Evolutionary conservation across 2,113 vertebrate species (phyloP), one percentile per base, ranked within the genome.

Genomic region (Syrrhaptes paradoxus): DNA sequence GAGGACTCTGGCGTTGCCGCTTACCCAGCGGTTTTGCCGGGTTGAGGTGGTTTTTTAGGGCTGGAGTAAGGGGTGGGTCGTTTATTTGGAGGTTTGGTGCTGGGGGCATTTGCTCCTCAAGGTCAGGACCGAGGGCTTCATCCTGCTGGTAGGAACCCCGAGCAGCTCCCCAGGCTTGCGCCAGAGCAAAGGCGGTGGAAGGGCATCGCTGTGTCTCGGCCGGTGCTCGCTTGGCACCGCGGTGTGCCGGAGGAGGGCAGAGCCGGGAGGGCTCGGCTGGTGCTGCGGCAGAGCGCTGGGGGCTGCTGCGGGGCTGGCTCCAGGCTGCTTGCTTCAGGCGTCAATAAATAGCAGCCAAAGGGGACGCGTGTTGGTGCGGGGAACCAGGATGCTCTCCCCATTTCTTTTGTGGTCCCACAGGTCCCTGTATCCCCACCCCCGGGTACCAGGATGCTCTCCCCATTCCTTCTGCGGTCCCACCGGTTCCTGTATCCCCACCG

Each of bases 231-330:
- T 38, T 66, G 52, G 70, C 38, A 38, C 14, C 2, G 1, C 5
- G 57, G 22, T 4, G 25, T 51, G 17, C 55, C 2, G 4, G 65
- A 32, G 83, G 45, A 51, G 70, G 51, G 51, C 10, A 5, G 49
- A 13, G 4, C 21, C 2, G 4, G 12, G 52, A 26, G 8, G 61
- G 73, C 38, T 54, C 0, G 0, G 4, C 26, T 0, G 0, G 32
- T 4, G 63, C 51, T 29, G 4, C 55, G 21, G 34, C 54, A 24
- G 41, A 52, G 28, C 11, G 57, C 32, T 1, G 3, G 38, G 28
- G 20, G 26, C n/a, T 15, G 62, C 2, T 26, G 1, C 6, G 45
- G 85, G 55, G 38, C 34, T 6, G 4, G 45, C 61, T 86, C n/a
- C 3, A 16, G 2, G 28, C 48, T 9, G 1, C n/a, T 52, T 0